Percentiles rank a stretch among this genome's conserved stretches.
These are phyloP conservation scores for Cheiracanthium punctorium DNA, from an alignment of 2,888 invertebrate genomes.

Conservation along the genomic window DNA sequence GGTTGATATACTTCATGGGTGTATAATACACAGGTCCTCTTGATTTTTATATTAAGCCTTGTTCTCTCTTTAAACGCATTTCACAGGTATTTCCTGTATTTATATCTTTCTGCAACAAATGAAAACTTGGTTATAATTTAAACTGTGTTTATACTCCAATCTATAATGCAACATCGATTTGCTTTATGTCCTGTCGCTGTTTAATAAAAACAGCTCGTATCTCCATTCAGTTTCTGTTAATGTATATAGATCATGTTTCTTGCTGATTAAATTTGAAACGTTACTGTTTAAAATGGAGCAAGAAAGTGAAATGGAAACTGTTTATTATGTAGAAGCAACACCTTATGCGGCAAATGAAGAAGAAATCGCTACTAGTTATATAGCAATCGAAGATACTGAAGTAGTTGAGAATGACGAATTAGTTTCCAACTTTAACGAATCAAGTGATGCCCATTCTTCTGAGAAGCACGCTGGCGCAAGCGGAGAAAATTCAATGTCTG, in stretches of 20 bases:
- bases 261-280: too few species aligned
- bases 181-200: too few species aligned
- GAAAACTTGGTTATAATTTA: neutral
- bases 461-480: neutral
- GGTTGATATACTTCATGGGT: neutral
- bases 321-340: conserved; percentile 4
- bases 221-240: too few species aligned
- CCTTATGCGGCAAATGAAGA: conserved; percentile 23
- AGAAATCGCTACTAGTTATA: conserved; percentile 35
- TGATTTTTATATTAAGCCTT: neutral
- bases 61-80: conserved; percentile 1
- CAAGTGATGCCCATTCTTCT: neutral
- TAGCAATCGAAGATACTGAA: conserved; percentile 3
- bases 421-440: neutral
- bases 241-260: too few species aligned
- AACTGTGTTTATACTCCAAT: neutral
- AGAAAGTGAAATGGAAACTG: conserved; percentile 6
- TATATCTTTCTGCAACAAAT: neutral
- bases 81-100: neutral
- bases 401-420: neutral
- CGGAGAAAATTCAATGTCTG: neutral
- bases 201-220: too few species aligned
- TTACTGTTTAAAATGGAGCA: neutral
- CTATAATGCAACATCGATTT: too few species aligned
- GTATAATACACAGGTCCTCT: neutral